Conservation (phyloP, 2,113 vertebrate genomes). For the Rhinolophus sinicus region DNA sequence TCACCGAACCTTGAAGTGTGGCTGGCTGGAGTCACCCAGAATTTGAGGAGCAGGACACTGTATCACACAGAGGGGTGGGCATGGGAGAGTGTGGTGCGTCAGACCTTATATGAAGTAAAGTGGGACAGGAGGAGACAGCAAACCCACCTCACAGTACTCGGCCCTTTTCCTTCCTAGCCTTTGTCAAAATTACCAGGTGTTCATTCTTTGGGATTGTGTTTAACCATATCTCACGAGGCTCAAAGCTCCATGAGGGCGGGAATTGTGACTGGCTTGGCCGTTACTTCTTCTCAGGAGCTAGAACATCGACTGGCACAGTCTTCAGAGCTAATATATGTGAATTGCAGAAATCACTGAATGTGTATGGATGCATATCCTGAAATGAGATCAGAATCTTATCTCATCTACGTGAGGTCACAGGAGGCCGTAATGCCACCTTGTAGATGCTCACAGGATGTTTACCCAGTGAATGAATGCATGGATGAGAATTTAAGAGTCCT, state of each 20-base stretch:
- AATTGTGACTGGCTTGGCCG: not conserved
- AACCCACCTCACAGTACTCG: not conserved
- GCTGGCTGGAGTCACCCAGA: not conserved
- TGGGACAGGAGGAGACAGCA: not conserved
- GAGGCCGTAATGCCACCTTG: not conserved
- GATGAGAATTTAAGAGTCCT: not conserved
- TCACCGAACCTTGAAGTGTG: not conserved
- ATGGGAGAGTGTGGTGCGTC: not conserved
- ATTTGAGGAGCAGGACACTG: not conserved
- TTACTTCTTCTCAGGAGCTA: not conserved
- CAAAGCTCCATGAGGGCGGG: not conserved
- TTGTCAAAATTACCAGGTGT: not conserved
- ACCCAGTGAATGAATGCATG: not conserved
- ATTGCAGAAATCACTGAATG: not conserved
- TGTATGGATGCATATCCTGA: not conserved
- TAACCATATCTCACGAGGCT: not conserved
- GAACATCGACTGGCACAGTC: not conserved
- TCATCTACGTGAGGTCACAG: too few species aligned
- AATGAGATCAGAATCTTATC: not conserved
- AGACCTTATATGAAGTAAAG: too few species aligned
- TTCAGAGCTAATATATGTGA: not conserved
- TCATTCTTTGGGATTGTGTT: not conserved
- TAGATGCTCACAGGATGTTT: not conserved
- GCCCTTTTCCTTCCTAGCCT: not conserved
- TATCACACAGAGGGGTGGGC: not conserved